Evolutionary conservation across 2,113 vertebrate genomes (phyloP), one percentile per base, ranked within the genome.

Genomic region (Climacteris rufus): DNA sequence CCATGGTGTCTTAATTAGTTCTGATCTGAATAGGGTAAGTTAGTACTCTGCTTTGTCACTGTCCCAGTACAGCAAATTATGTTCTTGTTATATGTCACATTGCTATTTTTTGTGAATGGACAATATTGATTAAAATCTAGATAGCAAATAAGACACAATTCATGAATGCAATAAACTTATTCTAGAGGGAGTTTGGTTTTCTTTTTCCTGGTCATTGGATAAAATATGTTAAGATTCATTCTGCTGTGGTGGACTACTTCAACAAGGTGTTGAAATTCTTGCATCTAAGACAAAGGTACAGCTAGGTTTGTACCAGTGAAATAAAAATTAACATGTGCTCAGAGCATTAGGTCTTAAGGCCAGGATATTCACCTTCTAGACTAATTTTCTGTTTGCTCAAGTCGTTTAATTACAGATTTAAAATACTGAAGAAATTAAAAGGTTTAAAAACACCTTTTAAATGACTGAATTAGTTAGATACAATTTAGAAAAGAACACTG

Each of bases 1-100:
- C 83, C 88, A 47, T 47, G 37, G 59, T 70, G 87, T 91, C 94
- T 96, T 94, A 70, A 87, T 82, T 95, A 94, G 93, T 97, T 94
- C 71, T 96, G 47, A n/a, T 92, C 87, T 94, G 90, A 95, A 96
- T 60, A 84, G 84, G 71, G 87, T 75, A 94, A 89, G 42, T 87
- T 76, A 84, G 50, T 81, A 84, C 86, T 92, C 74, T 69, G 70
- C 76, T 87, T 96, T 42, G 56, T 92, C 83, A 86, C 68, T 89
- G 72, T 96, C 66, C 92, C 89, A 74, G 53, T 81, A 74, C 53
- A 84, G 92, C 69, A 94, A 96, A 96, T 94, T 94, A 94, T 82
- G 50, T 93, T 94, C 93, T 89, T 88, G 68, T 82, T 91, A 74
- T 66, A 70, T 88, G 76, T 89, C 94, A 85, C 66, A 64, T 13